Evolutionary conservation across 2,797 vertebrate genomes (phyloP), one percentile per base, ranked within the genome.

Genomic region (Buceros bicornis): DNA sequence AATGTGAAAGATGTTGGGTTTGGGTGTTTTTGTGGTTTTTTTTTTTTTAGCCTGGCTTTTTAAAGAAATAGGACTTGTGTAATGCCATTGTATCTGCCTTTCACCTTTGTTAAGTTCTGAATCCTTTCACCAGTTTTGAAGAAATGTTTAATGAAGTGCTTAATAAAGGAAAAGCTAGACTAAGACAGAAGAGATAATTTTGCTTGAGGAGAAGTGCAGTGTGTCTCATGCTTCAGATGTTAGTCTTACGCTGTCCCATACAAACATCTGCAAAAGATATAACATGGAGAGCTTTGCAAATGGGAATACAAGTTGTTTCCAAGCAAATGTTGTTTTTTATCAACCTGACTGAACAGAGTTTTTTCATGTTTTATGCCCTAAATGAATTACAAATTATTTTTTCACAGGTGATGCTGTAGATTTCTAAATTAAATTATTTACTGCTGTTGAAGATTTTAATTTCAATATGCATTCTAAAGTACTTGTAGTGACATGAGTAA

Each of bases 251-350:
- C 50, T 53, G 20, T 31, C 57, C 42, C 26, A 1, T 33, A 16
- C 45, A 35, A 22, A 54, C 25, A 21, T 20, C 35, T 93, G 28
- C 35, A 31, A 58, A 70, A 91, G 40, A 13, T 35, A 16, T 82
- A 48, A 45, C 0, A 0, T 62, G 45, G 10, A 42, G 4, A 1
- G 2, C 24, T 58, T 95, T 10, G 6, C 21, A 28, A 16, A 3
- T 7, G 13, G 43, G 14, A 19, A 3, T 47, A 20, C 3, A 7
- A 28, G 28, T 13, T 58, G 10, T 82, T 88, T 72, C 42, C 40
- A 57, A 26, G 6, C 5, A n/a, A 35, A 53, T 45, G 18, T 11
- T 54, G 8, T 1, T 47, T 58, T 35, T 85, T 70, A 62, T 43
- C 29, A 70, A 72, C 51, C 17, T 76, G 37, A 28, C 25, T 60